Evolutionary conservation across 2,113 vertebrate genomes (phyloP).

Genomic region (Platichthys flesus): DNA sequence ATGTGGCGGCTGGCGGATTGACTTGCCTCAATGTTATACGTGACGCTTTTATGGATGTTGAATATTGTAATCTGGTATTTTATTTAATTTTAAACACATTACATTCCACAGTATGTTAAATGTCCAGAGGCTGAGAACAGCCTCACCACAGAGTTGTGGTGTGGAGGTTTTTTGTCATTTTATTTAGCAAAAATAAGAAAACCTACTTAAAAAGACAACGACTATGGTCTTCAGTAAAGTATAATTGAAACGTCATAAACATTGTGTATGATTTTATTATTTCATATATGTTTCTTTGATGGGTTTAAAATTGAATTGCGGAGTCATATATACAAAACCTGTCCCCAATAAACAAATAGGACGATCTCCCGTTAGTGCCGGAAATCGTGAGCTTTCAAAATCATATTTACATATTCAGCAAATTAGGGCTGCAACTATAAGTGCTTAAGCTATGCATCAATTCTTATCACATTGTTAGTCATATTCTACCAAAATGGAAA

Average conservation of each 20-base stretch:
- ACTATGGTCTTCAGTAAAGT: slow-evolving; percentile 56
- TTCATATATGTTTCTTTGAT: neutral
- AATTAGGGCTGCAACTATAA: no score
- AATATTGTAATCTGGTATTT: slow-evolving; percentile 62
- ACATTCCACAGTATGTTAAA: neutral
- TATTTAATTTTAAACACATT: neutral
- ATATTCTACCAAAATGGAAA: no score
- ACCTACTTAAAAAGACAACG: slow-evolving; percentile 40
- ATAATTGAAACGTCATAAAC: slow-evolving; percentile 36
- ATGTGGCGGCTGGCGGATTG: slow-evolving; percentile 12
- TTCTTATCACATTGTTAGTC: no score
- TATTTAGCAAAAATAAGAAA: slow-evolving; percentile 42
- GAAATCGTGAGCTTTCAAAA: neutral
- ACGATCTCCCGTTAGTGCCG: neutral
- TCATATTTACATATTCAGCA: no score
- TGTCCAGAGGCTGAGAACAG: neutral
- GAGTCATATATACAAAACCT: neutral
- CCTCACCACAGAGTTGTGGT: neutral
- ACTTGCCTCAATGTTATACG: slow-evolving; percentile 46
- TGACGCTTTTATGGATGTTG: slow-evolving; percentile 69
- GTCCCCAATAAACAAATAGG: neutral
- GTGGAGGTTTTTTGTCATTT: slow-evolving; percentile 20
- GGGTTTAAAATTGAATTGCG: neutral
- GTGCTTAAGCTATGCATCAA: no score
- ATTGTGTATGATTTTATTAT: slow-evolving; percentile 20